Base-by-base conservation (phyloP, 2,797 vertebrate genomes). In the Platyrinchus mystaceus region DNA sequence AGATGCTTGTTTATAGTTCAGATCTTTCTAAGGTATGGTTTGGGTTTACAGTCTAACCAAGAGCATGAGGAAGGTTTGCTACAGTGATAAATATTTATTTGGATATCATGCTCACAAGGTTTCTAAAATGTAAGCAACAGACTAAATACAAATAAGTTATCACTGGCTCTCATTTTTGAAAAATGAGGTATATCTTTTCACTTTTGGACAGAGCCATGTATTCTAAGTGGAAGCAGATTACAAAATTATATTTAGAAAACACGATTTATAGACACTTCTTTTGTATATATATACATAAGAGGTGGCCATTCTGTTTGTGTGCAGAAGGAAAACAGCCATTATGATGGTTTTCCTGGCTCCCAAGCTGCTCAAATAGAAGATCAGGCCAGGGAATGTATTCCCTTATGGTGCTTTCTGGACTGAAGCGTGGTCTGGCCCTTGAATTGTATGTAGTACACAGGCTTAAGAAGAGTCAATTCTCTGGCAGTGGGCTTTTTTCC, bases 1-100 rank as follows among this genome's bases (percentile, higher is more conserved):
- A 76, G 73, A 28, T 87, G 66, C 77, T 74, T n/a, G 0, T 77
- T 90, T 84, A 27, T 76, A 47, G 22, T 79, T 93, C 47, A 49
- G 74, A 15, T 79, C n/a, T 73, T 92, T 64, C 17, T 50, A 70
- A 94, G 50, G 44, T 67, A 17, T 70, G n/a, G 19, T 69, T 86
- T 86, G 73, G 39, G 20, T 84, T 83, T 94, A 27, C 8, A 9
- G 14, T 43, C 55, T 82, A 17, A 74, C 37, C 64, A 73, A 66
- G n/a, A 75, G 10, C 34, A 59, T 30, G n/a, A 56, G 7, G 22
- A 63, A 75, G 30, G 80, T 74, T 89, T 91, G 24, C 53, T 79
- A 9, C 37, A 39, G 52, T 21, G 62, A 67, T 92, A 91, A 94
- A 69, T 90, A 90, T 76, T 93, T 92, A 49, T 90, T 71, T 82